A percentile compares a stretch with the other conserved stretches of the same genome.
phyloP scores from a whole-genome alignment of 2,888 invertebrate species.

The Sialis fuliginosa region DNA sequence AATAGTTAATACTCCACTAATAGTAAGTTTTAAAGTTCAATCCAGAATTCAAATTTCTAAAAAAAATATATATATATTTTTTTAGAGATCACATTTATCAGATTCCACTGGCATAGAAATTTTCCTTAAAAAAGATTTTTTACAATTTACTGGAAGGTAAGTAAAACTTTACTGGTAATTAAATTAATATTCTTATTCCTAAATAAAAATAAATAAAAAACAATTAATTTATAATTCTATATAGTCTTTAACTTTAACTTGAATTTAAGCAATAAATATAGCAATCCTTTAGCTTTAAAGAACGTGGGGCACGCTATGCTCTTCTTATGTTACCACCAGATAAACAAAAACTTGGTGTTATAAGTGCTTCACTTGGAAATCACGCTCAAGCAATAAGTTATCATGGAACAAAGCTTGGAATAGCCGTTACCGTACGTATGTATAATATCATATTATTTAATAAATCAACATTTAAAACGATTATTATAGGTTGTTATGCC shows the following conservation, averaged over 20 bases:
- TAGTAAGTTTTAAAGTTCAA: conserved; percentile 33
- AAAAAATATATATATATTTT: conserved; percentile 8
- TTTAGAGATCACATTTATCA: conserved; percentile 70
- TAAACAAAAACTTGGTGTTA: conserved; percentile 59
- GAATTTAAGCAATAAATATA: too few relatives aligned
- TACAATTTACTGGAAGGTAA: conserved; percentile 89
- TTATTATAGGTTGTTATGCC: conserved; percentile 65
- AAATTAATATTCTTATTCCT: too few relatives aligned
- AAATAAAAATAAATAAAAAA: too few relatives aligned
- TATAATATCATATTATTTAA: background rate
- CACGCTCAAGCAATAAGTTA: conserved; percentile 71
- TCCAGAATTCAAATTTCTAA: too few relatives aligned
- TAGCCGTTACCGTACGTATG: conserved; percentile 35
- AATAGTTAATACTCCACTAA: conserved; percentile 70
- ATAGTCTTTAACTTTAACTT: too few relatives aligned
- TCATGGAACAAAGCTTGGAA: conserved; percentile 42
- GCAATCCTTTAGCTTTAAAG: conserved; percentile 57
- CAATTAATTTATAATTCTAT: too few relatives aligned
- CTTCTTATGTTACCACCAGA: conserved; percentile 55
- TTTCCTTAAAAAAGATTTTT: conserved; percentile 85
- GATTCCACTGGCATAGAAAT: conserved; percentile 64
- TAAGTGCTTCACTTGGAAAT: conserved; percentile 87
- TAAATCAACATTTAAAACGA: background rate
- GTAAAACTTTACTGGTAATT: conserved; percentile 3
- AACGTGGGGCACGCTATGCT: conserved; percentile 80